Conservation (phyloP, 2,113 vertebrate genomes). For the Labrus mixtus region DNA sequence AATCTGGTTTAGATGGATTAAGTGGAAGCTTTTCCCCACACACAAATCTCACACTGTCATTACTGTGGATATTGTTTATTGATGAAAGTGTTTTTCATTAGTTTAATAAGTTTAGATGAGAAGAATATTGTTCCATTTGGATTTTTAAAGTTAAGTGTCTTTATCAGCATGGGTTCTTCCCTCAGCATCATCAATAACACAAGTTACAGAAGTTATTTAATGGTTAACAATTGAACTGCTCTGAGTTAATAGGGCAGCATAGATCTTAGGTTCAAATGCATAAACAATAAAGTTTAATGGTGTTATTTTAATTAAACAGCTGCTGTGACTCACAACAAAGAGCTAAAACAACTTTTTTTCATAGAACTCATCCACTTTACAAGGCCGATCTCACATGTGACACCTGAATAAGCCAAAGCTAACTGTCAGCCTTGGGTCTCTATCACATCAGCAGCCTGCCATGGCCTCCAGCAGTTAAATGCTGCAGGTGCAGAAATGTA, state of each 20-base stretch:
- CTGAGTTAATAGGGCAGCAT: neutral
- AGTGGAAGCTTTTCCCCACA: neutral
- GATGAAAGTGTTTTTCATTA: neutral
- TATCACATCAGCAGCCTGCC: conserved; percentile 12
- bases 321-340: too few species aligned
- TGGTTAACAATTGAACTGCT: neutral
- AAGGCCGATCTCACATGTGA: neutral
- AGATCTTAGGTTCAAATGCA: neutral
- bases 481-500: conserved; percentile 44
- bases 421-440: conserved; percentile 17
- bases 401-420: conserved; percentile 8
- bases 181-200: too few species aligned
- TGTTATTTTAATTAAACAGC: neutral
- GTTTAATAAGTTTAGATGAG: too few species aligned
- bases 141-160: neutral
- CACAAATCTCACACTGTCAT: neutral
- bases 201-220: too few species aligned
- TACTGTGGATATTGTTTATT: neutral
- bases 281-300: neutral
- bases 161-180: too few species aligned
- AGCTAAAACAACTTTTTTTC: neutral
- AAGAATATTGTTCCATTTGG: too few species aligned
- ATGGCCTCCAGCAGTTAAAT: conserved; percentile 20
- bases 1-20: conserved; percentile 39
- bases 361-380: neutral